A percentile compares a stretch with the other conserved stretches of the same genome.
Evolutionary conservation across 2,888 invertebrate genomes (phyloP).

Genomic region (Shargacucullia verbasci): DNA sequence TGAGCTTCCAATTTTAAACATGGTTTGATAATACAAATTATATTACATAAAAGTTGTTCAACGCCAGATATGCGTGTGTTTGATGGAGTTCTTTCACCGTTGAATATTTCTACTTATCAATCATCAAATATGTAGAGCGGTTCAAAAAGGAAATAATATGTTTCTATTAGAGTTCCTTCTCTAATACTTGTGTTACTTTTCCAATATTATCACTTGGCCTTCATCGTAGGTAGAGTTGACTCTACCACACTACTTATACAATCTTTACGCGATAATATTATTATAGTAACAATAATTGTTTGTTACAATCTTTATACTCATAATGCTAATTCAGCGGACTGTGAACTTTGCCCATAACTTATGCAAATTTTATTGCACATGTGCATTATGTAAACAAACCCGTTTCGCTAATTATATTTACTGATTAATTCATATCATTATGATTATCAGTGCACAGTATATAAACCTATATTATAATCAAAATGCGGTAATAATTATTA

Average conservation of each 20-base stretch:
- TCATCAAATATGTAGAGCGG: too few relatives aligned
- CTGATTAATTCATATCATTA: slow-evolving; percentile 42
- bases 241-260: neutral
- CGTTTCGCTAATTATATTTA: slow-evolving; percentile 51
- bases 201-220: too few relatives aligned
- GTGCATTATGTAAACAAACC: slow-evolving; percentile 47
- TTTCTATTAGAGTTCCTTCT: too few relatives aligned
- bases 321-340: slow-evolving; percentile 38
- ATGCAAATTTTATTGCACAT: slow-evolving; percentile 47
- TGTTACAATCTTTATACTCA: neutral
- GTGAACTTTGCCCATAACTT: slow-evolving; percentile 35
- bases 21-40: neutral
- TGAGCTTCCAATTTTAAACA: neutral
- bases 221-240: neutral
- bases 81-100: too few relatives aligned
- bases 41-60: too few relatives aligned
- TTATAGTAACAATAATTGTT: neutral
- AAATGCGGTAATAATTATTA: too few relatives aligned
- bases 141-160: neutral
- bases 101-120: too few relatives aligned
- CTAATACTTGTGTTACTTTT: too few relatives aligned
- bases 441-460: slow-evolving; percentile 18
- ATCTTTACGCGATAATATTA: too few relatives aligned
- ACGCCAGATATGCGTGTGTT: too few relatives aligned
- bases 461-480: too few relatives aligned